Percentiles rank a stretch among this genome's conserved stretches.
Conservation (phyloP, 1,140 invertebrate species). For the Hestina assimilis region DNA sequence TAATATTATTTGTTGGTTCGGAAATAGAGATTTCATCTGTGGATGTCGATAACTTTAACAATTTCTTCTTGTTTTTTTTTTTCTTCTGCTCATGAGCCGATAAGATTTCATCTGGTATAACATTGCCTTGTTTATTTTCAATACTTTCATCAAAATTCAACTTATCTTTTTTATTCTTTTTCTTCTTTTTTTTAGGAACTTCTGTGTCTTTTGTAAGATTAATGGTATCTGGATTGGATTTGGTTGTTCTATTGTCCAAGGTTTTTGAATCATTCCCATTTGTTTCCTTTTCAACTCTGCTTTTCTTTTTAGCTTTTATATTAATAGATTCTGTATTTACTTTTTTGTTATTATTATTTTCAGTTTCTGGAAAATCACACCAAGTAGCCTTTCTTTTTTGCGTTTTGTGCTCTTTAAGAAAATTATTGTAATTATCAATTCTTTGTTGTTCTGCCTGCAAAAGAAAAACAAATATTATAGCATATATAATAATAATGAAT, state of each 20-base stretch:
- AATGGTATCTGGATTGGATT: neutral
- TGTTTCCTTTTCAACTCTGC: constrained; percentile 3
- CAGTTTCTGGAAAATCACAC: constrained; percentile 76
- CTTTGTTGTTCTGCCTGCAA: constrained; percentile 72
- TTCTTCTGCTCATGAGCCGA: neutral
- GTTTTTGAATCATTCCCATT: neutral
- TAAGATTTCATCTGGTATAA: neutral
- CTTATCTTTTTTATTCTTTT: constrained; percentile 21
- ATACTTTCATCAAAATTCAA: neutral
- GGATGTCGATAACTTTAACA: too few species aligned
- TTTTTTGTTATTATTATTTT: constrained; percentile 32
- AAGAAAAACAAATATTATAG: neutral
- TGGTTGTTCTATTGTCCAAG: neutral
- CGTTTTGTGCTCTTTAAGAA: constrained; percentile 76
- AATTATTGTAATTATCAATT: constrained; percentile 77
- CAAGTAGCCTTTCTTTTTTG: constrained; percentile 72
- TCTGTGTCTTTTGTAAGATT: neutral
- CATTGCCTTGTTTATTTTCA: neutral
- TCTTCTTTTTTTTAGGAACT: constrained; percentile 23
- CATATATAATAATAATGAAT: neutral
- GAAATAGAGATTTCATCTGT: neutral
- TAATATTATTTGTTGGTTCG: neutral
- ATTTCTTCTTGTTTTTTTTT: constrained; percentile 4
- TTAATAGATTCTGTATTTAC: constrained; percentile 12
- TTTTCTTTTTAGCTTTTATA: constrained; percentile 15